A percentile compares a stretch with the other conserved stretches of the same genome.
phyloP scores from a whole-genome alignment of 37 sponge, comb jelly and placozoan species.

The Mnemiopsis leidyi region DNA sequence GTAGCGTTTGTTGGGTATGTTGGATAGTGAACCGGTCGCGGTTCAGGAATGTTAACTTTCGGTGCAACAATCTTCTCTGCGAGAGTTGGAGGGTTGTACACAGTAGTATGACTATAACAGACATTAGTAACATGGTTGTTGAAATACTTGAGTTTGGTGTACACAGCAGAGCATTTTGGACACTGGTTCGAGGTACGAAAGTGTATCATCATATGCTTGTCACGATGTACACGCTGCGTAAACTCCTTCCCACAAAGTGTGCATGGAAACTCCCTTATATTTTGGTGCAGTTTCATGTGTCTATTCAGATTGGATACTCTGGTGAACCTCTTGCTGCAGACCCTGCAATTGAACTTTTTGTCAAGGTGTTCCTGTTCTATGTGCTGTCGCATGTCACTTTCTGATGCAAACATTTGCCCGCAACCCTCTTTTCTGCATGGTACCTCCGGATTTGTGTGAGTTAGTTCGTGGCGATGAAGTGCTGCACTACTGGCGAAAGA shows the following conservation, averaged over 20 bases:
- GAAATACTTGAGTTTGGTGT: conserved; percentile 46
- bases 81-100: conserved; percentile 17
- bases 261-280: conserved; percentile 32
- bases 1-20: background rate
- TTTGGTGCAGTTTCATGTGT: conserved; percentile 57
- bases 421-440: background rate
- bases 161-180: conserved; percentile 26
- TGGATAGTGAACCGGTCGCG: background rate
- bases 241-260: conserved; percentile 51
- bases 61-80: background rate
- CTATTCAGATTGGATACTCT: conserved; percentile 10
- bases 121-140: conserved; percentile 35
- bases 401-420: conserved; percentile 10
- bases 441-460: background rate
- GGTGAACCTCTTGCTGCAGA: conserved; percentile 52
- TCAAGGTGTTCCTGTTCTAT: conserved; percentile 30
- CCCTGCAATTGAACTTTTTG: conserved; percentile 1
- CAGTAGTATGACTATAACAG: background rate
- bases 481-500: background rate
- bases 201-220: conserved; percentile 64
- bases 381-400: background rate
- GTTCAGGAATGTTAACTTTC: background rate
- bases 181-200: conserved; percentile 12
- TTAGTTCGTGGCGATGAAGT: conserved; percentile 39
- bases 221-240: conserved; percentile 43